Conservation (phyloP, 2,797 vertebrate species). For the Acipenser transmontanus region DNA sequence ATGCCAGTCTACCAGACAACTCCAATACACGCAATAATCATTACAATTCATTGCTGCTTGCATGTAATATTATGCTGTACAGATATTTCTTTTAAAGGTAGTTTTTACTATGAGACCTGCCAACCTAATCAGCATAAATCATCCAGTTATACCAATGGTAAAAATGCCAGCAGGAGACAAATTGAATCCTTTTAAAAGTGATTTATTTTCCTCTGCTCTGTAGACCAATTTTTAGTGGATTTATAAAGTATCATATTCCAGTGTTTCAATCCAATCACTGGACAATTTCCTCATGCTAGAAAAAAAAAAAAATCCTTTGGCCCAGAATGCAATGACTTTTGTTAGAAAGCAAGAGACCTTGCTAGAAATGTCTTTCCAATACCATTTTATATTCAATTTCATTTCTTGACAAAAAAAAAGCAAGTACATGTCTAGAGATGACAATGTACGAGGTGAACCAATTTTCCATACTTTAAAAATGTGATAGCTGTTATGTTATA, state of each 20-base stretch:
- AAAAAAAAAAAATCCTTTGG: conserved; percentile 23
- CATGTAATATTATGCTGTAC: conserved; percentile 5
- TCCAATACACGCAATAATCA: not conserved
- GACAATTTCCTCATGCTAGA: conserved; percentile 39
- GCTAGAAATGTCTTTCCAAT: conserved; percentile 38
- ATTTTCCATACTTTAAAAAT: conserved; percentile 10
- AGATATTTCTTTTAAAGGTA: conserved; percentile 4
- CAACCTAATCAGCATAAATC: conserved; percentile 16
- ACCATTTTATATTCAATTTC: conserved; percentile 34
- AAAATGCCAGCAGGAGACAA: conserved; percentile 1
- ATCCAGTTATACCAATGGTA: conserved; percentile 5
- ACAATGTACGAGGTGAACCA: conserved; percentile 5
- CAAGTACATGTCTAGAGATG: not conserved
- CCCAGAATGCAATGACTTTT: conserved; percentile 29
- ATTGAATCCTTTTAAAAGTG: conserved; percentile 14
- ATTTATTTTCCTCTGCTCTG: conserved; percentile 11
- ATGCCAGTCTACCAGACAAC: not conserved
- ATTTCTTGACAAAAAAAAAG: conserved; percentile 17
- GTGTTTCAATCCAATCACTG: conserved; percentile 41
- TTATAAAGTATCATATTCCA: conserved; percentile 18
- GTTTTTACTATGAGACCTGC: not conserved
- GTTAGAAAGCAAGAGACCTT: conserved; percentile 31
- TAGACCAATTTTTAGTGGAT: conserved; percentile 15
- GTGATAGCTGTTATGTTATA: not conserved
- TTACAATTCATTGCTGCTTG: not conserved